Conservation (phyloP, 2,797 vertebrate genomes). For the Glossophaga mutica region DNA sequence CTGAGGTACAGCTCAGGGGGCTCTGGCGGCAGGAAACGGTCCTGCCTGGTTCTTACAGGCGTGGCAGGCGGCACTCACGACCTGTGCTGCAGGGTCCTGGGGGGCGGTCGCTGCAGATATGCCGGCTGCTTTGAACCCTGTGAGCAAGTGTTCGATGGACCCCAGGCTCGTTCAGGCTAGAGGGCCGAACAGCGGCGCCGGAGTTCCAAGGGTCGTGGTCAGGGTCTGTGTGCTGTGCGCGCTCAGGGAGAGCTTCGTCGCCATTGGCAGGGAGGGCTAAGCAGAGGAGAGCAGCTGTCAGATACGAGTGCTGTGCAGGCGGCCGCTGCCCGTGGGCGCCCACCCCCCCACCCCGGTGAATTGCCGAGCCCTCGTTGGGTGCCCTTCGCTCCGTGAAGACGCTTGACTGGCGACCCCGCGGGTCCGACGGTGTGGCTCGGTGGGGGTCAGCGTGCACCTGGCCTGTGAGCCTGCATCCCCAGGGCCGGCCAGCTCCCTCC, state of each 20-base stretch:
- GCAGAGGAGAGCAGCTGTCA: not conserved
- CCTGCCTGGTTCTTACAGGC: not conserved
- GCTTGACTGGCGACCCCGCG: not conserved
- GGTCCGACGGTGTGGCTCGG: rapidly evolving
- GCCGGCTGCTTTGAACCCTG: rapidly evolving
- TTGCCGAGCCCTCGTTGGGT: not conserved
- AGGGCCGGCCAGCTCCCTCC: too few relatives aligned
- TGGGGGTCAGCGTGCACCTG: too few relatives aligned
- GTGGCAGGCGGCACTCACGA: not conserved
- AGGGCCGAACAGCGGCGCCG: not conserved
- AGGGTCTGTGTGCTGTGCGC: not conserved
- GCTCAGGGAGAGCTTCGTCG: not conserved
- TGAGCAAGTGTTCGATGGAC: not conserved
- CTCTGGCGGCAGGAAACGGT: not conserved
- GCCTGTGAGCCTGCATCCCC: rapidly evolving
- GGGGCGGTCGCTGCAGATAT: not conserved
- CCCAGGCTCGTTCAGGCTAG: not conserved
- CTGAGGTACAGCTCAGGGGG: slow-evolving; percentile 88
- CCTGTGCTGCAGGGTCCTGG: rapidly evolving
- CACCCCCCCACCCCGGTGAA: too few relatives aligned
- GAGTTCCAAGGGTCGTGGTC: not conserved
- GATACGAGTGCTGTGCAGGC: not conserved
- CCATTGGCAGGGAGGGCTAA: not conserved
- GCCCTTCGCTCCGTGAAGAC: not conserved
- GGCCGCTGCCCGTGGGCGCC: not conserved